These are phyloP conservation scores for Chloroclystis v-ata DNA, from an alignment of 2,888 invertebrate species.

Conservation along the genomic window DNA sequence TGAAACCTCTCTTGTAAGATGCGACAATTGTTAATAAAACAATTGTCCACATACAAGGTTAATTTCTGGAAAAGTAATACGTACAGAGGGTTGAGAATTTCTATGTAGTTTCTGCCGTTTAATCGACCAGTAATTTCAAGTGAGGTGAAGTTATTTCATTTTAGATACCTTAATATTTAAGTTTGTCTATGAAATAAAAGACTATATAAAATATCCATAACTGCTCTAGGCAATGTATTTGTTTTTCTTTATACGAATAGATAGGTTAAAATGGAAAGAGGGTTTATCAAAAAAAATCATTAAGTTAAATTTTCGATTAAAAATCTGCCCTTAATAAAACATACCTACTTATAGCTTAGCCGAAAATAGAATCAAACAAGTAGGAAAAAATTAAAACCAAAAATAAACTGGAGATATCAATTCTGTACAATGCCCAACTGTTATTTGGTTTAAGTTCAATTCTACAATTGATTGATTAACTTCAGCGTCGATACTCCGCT, in stretches of 20 bases:
- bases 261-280: not conserved
- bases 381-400: not conserved
- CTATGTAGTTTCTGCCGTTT: no score
- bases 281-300: not conserved
- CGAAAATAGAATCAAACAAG: not conserved
- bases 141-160: no score
- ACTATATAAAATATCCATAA: no score
- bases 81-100: no score
- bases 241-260: not conserved
- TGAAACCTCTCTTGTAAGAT: no score
- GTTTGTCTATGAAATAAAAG: no score
- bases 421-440: not conserved
- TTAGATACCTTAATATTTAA: no score
- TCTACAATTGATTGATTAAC: not conserved
- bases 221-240: not conserved
- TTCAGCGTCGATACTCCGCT: not conserved
- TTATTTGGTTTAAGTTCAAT: not conserved
- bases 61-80: no score
- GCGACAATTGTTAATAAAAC: no score
- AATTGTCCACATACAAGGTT: no score
- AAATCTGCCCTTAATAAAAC: not conserved
- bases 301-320: not conserved
- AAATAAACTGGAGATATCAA: not conserved
- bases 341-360: not conserved
- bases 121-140: no score